Evolutionary conservation across 2,888 invertebrate genomes (phyloP).

Genomic region (Halictus ligatus): DNA sequence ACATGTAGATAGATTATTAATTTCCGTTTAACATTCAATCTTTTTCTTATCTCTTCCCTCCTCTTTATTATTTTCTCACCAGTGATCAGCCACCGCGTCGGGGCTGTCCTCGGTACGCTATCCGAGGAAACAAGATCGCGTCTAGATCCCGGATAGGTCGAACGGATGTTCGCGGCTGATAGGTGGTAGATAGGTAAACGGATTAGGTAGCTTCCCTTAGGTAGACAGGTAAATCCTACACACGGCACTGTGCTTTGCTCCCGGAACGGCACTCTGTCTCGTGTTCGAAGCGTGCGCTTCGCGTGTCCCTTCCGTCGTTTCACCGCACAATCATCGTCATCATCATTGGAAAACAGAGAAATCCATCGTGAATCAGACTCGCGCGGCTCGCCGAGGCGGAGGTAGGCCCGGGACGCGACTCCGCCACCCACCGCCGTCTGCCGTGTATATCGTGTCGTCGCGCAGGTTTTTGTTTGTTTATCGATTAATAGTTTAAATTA

Average conservation of each 20-base stretch:
- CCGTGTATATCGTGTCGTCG: constrained; percentile 36
- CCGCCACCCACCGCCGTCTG: constrained; percentile 1
- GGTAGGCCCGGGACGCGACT: constrained; percentile 6
- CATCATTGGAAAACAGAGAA: constrained; percentile 19
- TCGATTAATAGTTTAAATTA: constrained; percentile 80
- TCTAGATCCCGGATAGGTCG: not conserved
- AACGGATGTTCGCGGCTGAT: not conserved
- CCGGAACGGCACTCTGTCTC: constrained; percentile 29
- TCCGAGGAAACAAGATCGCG: not conserved
- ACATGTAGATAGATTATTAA: constrained; percentile 89
- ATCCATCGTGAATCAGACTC: not conserved
- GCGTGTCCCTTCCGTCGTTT: constrained; percentile 12
- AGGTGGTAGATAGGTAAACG: constrained; percentile 59
- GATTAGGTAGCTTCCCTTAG: constrained; percentile 40
- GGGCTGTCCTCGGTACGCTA: not conserved
- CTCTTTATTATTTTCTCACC: not conserved
- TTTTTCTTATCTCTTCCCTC: constrained; percentile 33
- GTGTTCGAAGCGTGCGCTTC: constrained; percentile 32
- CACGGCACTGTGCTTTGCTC: constrained; percentile 43
- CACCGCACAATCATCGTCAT: constrained; percentile 19
- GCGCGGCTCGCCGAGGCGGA: not conserved
- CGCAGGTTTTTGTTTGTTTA: constrained; percentile 55
- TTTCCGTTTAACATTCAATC: constrained; percentile 81
- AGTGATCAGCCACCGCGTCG: not conserved
- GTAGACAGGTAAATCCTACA: constrained; percentile 47